Evolutionary conservation across 35 echinoderm and acorn worm species (phyloP).

Genomic region (Eucidaris tribuloides): DNA sequence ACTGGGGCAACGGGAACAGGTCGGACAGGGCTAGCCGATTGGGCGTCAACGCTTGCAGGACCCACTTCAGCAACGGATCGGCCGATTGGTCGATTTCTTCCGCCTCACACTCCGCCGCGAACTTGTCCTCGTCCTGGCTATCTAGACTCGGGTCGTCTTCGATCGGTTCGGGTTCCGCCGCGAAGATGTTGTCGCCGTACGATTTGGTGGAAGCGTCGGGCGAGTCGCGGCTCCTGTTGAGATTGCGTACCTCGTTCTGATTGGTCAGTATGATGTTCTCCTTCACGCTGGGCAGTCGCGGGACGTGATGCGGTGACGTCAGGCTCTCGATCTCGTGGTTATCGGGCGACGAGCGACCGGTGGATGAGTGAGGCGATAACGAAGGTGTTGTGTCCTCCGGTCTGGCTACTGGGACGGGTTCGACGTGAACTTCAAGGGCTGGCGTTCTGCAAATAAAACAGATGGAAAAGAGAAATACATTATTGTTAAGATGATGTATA

Average conservation of each 20-base stretch:
- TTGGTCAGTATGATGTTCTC: background rate
- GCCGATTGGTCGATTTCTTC: constrained; percentile 34
- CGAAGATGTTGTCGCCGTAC: no score
- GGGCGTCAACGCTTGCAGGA: constrained; percentile 49
- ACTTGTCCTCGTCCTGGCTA: background rate
- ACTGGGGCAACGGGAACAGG: constrained; percentile 45
- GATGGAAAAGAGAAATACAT: background rate
- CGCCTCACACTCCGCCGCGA: background rate
- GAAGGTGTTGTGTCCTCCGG: background rate
- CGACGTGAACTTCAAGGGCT: background rate
- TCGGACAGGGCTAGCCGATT: constrained; percentile 35
- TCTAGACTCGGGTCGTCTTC: no score
- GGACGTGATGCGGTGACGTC: background rate
- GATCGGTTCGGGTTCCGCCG: no score
- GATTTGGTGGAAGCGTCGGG: no score
- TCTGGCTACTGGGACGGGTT: background rate
- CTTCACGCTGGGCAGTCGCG: background rate
- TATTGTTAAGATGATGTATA: no score
- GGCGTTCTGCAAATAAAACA: background rate
- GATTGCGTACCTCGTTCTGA: background rate
- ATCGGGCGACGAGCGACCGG: constrained; percentile 5
- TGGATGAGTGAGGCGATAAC: background rate
- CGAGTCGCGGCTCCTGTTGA: no score
- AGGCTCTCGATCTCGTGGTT: background rate
- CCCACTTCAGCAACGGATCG: constrained; percentile 56